Conservation (phyloP, 1,140 invertebrate species). For the Maconellicoccus hirsutus region DNA sequence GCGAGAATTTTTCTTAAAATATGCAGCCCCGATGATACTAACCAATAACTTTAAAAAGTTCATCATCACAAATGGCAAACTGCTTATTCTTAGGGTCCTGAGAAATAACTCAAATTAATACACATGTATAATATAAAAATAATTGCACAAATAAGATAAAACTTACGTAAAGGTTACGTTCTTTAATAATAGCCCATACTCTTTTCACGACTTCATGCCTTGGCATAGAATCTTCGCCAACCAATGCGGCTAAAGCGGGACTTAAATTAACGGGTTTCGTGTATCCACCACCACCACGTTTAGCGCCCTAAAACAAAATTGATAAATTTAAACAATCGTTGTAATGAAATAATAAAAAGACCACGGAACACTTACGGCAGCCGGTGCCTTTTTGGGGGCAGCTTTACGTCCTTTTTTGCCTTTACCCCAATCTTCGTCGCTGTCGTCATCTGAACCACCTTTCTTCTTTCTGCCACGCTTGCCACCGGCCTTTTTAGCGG, state of each 20-base stretch:
- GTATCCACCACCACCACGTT: constrained; percentile 56
- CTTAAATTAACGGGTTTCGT: constrained; percentile 72
- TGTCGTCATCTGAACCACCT: constrained; percentile 60
- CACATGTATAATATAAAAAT: too few species aligned
- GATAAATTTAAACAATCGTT: neutral
- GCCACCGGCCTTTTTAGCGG: constrained; percentile 36
- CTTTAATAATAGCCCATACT: constrained; percentile 85
- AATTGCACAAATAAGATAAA: constrained; percentile 1
- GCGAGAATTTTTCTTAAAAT: neutral
- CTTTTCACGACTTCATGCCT: constrained; percentile 87
- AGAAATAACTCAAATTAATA: constrained; percentile 30
- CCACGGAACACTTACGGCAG: constrained; percentile 24
- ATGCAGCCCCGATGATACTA: constrained; percentile 29
- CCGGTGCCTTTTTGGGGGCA: constrained; percentile 37
- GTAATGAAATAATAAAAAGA: constrained; percentile 23
- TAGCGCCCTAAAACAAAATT: constrained; percentile 34
- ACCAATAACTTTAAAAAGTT: constrained; percentile 75
- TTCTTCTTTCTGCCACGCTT: constrained; percentile 47
- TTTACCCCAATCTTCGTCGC: constrained; percentile 66
- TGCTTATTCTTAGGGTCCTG: constrained; percentile 87
- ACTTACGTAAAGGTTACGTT: constrained; percentile 70
- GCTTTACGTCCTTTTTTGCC: constrained; percentile 33
- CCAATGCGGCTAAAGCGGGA: constrained; percentile 68
- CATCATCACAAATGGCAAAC: constrained; percentile 84
- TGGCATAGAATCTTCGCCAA: constrained; percentile 73